Conservation (phyloP, 2,113 vertebrate genomes). For the Chitala chitala region DNA sequence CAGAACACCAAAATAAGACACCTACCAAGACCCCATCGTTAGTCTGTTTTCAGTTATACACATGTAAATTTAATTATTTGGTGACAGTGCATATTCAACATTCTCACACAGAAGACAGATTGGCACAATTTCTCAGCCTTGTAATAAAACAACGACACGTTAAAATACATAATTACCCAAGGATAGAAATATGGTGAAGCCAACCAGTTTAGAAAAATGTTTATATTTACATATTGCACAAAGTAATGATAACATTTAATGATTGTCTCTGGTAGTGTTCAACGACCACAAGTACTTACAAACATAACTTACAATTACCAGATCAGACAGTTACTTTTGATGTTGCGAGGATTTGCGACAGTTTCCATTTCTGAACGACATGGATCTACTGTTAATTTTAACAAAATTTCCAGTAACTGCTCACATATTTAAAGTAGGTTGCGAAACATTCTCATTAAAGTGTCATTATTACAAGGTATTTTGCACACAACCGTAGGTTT, state of each 20-base stretch:
- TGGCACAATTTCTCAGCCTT: not conserved
- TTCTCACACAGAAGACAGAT: constrained; percentile 3
- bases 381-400: constrained; percentile 43
- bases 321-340: constrained; percentile 32
- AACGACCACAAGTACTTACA: constrained; percentile 41
- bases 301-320: constrained; percentile 46
- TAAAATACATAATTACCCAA: not conserved
- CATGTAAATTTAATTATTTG: constrained; percentile 1
- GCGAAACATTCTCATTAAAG: constrained; percentile 50
- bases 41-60: not conserved
- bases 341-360: constrained; percentile 2
- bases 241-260: constrained; percentile 43
- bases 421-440: constrained; percentile 56
- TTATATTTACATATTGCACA: constrained; percentile 15
- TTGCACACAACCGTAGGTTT: constrained; percentile 48
- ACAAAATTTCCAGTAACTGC: constrained; percentile 26
- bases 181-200: not conserved
- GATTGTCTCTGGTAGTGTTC: constrained; percentile 61
- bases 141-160: not conserved
- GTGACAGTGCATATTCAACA: not conserved
- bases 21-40: not conserved
- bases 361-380: constrained; percentile 47
- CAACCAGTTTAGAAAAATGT: not conserved
- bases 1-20: not conserved
- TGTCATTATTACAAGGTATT: constrained; percentile 45